Conservation (phyloP, 2,888 invertebrate species). For the Plebejus argus region DNA sequence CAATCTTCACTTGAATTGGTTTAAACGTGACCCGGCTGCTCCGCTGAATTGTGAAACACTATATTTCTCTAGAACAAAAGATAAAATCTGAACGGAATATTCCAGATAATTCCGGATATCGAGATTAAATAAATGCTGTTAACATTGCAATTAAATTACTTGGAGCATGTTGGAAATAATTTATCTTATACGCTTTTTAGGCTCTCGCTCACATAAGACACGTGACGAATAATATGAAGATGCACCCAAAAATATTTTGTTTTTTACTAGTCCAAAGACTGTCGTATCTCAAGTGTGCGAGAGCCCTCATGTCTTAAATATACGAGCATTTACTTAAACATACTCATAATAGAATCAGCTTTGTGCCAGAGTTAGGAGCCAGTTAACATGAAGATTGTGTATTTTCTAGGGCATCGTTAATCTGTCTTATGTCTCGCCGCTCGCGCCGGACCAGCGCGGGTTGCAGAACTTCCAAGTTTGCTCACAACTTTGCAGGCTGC, state of each 20-base stretch:
- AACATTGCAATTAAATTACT: neutral
- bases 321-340: no score
- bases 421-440: slow-evolving; percentile 24
- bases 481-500: slow-evolving; percentile 2
- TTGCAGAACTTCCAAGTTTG: slow-evolving; percentile 11
- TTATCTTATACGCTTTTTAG: neutral
- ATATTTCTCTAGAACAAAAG: slow-evolving; percentile 21
- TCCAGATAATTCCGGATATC: neutral
- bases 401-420: slow-evolving; percentile 13
- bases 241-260: neutral
- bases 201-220: no score
- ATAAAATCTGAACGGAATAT: slow-evolving; percentile 24
- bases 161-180: neutral
- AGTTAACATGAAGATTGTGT: neutral
- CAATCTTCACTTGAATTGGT: slow-evolving; percentile 23
- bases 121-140: neutral
- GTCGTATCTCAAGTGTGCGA: no score
- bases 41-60: slow-evolving; percentile 22
- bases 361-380: neutral
- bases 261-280: no score
- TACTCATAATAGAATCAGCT: slow-evolving; percentile 2
- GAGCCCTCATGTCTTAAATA: no score
- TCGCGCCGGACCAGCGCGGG: slow-evolving; percentile 11
- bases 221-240: no score
- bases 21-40: slow-evolving; percentile 16